Evolutionary conservation across 2,113 vertebrate species (phyloP), one percentile per base, ranked within the genome.

Genomic region (Pygathrix nemaeus): DNA sequence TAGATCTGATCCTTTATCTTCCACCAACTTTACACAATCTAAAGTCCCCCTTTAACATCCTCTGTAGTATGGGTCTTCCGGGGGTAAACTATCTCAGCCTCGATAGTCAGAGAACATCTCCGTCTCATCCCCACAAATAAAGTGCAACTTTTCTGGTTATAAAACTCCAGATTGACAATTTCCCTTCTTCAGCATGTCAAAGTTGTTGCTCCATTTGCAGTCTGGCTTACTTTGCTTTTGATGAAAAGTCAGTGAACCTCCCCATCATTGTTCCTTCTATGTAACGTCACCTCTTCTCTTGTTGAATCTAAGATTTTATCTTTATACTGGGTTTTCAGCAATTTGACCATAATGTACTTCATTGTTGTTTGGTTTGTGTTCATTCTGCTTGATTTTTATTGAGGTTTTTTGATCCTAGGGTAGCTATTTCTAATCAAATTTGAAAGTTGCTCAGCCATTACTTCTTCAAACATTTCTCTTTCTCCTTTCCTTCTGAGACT

Each of bases 341-440:
- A 59, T 82, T 87, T 94, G 38, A 61, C 38, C 10, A 10, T 16
- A 9, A 73, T 66, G 3, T 32, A 38, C 35, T 32, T 45, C 16
- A 27, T 6, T 86, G 35, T 68, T 95, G 6, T 73, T 90, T 93
- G 75, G 82, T 13, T 80, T 94, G 9, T 75, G 9, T 84, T 97
- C 10, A 89, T 88, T 86, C 27, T 91, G 68, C 25, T 93, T 91
- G 82, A 97, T 75, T 73, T 3, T 79, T 43, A 83, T n/a, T 90
- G 61, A 72, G 38, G 79, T 78, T 93, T 55, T 93, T 87, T 45
- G 48, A 73, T 95, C 55, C 27, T 40, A 18, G 45, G 72, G 6
- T 94, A 35, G 10, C 52, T 96, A 89, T 84, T 96, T 92, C 83
- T 81, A 85, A 85, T 85, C 48, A 75, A 20, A 81, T 61, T 70